A percentile compares a stretch with the other conserved stretches of the same genome.
These are phyloP conservation scores for Neodiprion lecontei DNA, from an alignment of 1,140 invertebrate species.

Conservation along the genomic window DNA sequence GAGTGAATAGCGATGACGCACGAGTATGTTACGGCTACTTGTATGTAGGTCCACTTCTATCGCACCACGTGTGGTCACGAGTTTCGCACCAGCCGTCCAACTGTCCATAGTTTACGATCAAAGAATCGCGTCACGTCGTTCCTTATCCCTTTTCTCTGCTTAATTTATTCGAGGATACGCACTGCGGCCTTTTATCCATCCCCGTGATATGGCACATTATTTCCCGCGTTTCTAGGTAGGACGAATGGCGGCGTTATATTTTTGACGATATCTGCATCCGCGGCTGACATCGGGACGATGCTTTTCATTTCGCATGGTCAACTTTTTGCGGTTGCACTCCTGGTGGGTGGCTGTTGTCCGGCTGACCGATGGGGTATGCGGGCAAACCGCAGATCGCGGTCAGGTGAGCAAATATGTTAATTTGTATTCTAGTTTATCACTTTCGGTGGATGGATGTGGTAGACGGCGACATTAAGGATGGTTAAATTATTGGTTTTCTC, in stretches of 20 bases:
- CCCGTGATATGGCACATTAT: not conserved
- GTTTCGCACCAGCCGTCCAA: not conserved
- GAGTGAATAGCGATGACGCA: constrained; percentile 31
- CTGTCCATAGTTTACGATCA: not conserved
- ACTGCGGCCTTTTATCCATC: too few species aligned
- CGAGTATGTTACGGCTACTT: not conserved
- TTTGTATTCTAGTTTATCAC: constrained; percentile 7
- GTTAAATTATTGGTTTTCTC: too few species aligned
- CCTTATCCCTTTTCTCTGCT: not conserved
- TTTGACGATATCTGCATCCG: not conserved
- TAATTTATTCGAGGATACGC: too few species aligned
- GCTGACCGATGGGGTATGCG: not conserved
- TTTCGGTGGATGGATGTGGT: not conserved
- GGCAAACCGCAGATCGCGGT: not conserved
- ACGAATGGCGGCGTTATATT: not conserved
- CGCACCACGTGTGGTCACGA: not conserved
- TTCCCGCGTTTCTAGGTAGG: not conserved
- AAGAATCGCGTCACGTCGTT: not conserved
- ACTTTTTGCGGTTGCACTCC: not conserved
- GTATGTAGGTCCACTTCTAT: not conserved
- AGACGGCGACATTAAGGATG: not conserved
- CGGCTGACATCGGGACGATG: not conserved
- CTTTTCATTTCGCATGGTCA: not conserved
- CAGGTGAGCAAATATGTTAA: constrained; percentile 4
- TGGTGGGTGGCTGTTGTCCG: not conserved